phyloP scores from a whole-genome alignment of 2,797 vertebrate genomes.

The Crenuchus spilurus region DNA sequence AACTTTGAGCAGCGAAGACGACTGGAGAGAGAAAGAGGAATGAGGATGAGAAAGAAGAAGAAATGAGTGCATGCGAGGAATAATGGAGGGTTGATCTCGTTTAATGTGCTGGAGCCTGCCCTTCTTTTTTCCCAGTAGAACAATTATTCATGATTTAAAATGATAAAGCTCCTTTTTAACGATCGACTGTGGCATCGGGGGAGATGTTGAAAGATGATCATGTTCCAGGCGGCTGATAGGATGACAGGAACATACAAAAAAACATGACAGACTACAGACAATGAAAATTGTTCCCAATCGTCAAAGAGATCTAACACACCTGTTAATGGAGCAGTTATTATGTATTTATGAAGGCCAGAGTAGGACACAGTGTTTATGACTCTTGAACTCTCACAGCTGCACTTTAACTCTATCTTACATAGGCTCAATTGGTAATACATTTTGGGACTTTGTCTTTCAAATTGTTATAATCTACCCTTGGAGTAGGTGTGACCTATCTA shows the following conservation, averaged over 20 bases:
- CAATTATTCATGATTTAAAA: constrained; percentile 49
- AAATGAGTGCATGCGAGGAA: constrained; percentile 48
- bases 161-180: constrained; percentile 32
- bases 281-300: constrained; percentile 22
- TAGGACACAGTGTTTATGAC: not conserved
- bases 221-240: constrained; percentile 12
- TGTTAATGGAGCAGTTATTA: constrained; percentile 5
- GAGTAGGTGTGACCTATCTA: too few species aligned
- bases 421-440: not conserved
- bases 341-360: constrained; percentile 1
- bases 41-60: constrained; percentile 56
- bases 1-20: constrained; percentile 56
- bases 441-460: not conserved
- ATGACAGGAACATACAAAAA: constrained; percentile 30
- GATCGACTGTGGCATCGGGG: constrained; percentile 10
- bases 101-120: constrained; percentile 46
- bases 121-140: constrained; percentile 34
- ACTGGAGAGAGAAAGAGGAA: constrained; percentile 36
- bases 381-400: not conserved
- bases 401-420: not conserved
- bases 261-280: constrained; percentile 3
- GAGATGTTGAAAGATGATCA: constrained; percentile 22
- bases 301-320: not conserved
- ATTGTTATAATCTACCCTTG: too few species aligned
- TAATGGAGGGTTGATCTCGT: constrained; percentile 46